Evolutionary conservation across 2,888 invertebrate genomes (phyloP).

Genomic region (Stramonita haemastoma): DNA sequence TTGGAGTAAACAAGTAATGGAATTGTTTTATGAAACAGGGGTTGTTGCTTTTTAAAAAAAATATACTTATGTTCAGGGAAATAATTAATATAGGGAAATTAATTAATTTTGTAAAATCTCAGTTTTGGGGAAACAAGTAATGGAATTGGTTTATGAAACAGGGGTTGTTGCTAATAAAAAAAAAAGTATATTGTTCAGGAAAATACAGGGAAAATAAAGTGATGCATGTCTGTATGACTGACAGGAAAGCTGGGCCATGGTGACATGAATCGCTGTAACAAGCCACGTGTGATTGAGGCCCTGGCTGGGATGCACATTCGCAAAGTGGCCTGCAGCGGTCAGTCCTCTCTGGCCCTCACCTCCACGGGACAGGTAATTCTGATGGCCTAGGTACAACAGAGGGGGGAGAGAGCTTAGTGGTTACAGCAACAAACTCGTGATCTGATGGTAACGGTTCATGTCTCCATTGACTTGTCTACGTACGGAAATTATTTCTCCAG

Average conservation of each 20-base stretch:
- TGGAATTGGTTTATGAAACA: not conserved
- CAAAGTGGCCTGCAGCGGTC: conserved; percentile 83
- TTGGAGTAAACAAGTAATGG: not conserved
- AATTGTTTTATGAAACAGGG: too few relatives aligned
- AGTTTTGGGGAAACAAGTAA: not conserved
- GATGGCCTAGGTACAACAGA: not conserved
- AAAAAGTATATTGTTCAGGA: not conserved
- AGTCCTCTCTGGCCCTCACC: conserved; percentile 83
- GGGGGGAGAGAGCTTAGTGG: too few relatives aligned
- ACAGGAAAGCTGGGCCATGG: conserved; percentile 77
- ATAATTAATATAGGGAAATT: too few relatives aligned
- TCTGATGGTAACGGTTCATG: too few relatives aligned
- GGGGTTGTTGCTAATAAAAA: not conserved
- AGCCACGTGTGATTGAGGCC: conserved; percentile 82
- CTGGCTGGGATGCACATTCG: conserved; percentile 81
- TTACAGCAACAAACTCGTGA: too few relatives aligned
- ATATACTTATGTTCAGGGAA: too few relatives aligned
- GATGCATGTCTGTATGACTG: not conserved
- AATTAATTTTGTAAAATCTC: too few relatives aligned
- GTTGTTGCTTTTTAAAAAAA: too few relatives aligned
- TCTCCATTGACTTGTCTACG: too few relatives aligned
- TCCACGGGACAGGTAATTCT: conserved; percentile 80
- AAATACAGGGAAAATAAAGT: too few relatives aligned
- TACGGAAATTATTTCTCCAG: too few relatives aligned
- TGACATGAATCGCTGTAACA: conserved; percentile 79